Percentiles rank a stretch among this genome's conserved stretches.
Conservation (phyloP, 2,797 vertebrate genomes). For the Characodon lateralis region DNA sequence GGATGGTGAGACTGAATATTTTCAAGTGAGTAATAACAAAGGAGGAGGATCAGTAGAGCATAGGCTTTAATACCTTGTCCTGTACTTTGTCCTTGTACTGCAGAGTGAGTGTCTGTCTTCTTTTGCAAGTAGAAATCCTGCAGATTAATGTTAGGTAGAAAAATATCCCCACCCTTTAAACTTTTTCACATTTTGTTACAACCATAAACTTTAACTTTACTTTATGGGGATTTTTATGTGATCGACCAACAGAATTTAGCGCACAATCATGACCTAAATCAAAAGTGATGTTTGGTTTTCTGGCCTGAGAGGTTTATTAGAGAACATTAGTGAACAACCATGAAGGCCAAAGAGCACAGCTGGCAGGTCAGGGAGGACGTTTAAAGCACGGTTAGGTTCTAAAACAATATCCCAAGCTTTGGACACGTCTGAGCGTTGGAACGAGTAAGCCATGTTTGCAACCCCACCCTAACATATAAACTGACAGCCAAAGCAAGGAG, state of each 20-base stretch:
- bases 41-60: constrained; percentile 32
- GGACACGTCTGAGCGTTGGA: background rate
- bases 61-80: constrained; percentile 48
- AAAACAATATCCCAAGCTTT: background rate
- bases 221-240: background rate
- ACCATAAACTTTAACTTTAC: background rate
- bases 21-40: constrained; percentile 79
- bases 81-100: constrained; percentile 21
- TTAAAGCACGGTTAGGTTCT: background rate
- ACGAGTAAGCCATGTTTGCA: background rate
- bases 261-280: background rate
- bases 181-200: background rate
- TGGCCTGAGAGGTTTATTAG: no score
- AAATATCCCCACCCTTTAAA: background rate
- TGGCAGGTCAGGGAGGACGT: background rate
- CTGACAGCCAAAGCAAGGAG: no score
- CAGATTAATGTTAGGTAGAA: constrained; percentile 28
- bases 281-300: background rate
- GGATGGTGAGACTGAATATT: constrained; percentile 79
- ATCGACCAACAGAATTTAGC: background rate
- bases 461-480: no score
- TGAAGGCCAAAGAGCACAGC: no score
- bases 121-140: constrained; percentile 43
- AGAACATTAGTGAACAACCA: no score
- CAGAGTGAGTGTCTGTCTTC: constrained; percentile 37